These are phyloP conservation scores for Rana temporaria DNA, from an alignment of 2,113 vertebrate species.

Conservation along the genomic window DNA sequence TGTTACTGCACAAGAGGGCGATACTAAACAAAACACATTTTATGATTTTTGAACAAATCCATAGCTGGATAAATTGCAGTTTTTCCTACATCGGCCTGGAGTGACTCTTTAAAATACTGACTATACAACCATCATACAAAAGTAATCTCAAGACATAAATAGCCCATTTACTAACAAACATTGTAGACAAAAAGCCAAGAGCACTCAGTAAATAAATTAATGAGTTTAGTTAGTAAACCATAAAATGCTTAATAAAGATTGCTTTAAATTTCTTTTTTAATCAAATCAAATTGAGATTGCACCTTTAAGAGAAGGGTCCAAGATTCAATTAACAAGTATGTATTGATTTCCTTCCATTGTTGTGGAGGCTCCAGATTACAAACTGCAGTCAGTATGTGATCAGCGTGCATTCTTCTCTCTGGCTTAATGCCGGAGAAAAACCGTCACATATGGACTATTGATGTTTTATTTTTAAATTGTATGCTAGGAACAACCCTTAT, in stretches of 20 bases:
- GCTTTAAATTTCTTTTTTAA: slow-evolving; percentile 25
- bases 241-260: slow-evolving; percentile 48
- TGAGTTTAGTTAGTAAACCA: slow-evolving; percentile 14
- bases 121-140: slow-evolving; percentile 1
- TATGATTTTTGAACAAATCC: no score
- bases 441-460: no score
- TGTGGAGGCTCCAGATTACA: neutral
- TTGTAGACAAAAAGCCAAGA: neutral
- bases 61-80: no score
- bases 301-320: slow-evolving; percentile 38
- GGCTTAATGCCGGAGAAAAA: no score
- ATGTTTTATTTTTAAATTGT: no score
- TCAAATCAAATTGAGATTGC: slow-evolving; percentile 19
- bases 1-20: no score
- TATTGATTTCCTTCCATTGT: slow-evolving; percentile 36
- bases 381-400: slow-evolving; percentile 8
- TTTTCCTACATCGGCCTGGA: no score
- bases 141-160: slow-evolving; percentile 5
- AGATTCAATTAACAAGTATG: slow-evolving; percentile 30
- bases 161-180: slow-evolving; percentile 31
- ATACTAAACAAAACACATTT: no score
- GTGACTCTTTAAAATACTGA: neutral
- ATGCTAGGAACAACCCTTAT: no score
- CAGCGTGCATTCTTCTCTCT: no score
- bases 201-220: slow-evolving; percentile 4